Evolutionary conservation across 2,888 invertebrate species (phyloP).

Genomic region (Cryptocheilus praepositus): DNA sequence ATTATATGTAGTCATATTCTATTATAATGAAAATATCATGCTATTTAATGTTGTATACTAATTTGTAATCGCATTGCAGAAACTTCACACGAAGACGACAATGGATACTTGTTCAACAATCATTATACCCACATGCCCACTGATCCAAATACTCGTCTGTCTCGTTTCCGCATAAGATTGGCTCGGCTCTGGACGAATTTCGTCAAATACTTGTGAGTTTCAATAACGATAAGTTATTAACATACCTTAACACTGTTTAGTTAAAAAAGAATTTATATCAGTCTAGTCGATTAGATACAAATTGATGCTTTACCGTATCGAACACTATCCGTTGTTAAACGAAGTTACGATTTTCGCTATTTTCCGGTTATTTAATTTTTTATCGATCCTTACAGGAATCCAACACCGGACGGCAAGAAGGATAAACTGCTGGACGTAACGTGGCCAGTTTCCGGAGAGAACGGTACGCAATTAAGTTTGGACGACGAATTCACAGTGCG

Average conservation of each 20-base stretch:
- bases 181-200: conserved; percentile 81
- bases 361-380: neutral
- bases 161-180: conserved; percentile 74
- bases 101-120: conserved; percentile 78
- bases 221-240: no score
- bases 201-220: conserved; percentile 70
- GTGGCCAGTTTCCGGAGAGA: conserved; percentile 43
- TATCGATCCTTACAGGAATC: conserved; percentile 38
- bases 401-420: conserved; percentile 40
- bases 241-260: no score
- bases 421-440: conserved; percentile 20
- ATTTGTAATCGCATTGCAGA: conserved; percentile 64
- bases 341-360: neutral
- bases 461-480: conserved; percentile 43
- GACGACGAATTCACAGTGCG: conserved; percentile 11
- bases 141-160: conserved; percentile 49
- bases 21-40: no score
- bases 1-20: no score
- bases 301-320: no score
- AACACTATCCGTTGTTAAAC: no score
- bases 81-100: conserved; percentile 79
- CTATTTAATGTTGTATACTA: no score
- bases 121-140: conserved; percentile 31
- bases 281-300: no score
- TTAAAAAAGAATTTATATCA: no score